A percentile compares a stretch with the other conserved stretches of the same genome.
Conservation (phyloP, 1,140 invertebrate genomes). For the Achatina immaculata region DNA sequence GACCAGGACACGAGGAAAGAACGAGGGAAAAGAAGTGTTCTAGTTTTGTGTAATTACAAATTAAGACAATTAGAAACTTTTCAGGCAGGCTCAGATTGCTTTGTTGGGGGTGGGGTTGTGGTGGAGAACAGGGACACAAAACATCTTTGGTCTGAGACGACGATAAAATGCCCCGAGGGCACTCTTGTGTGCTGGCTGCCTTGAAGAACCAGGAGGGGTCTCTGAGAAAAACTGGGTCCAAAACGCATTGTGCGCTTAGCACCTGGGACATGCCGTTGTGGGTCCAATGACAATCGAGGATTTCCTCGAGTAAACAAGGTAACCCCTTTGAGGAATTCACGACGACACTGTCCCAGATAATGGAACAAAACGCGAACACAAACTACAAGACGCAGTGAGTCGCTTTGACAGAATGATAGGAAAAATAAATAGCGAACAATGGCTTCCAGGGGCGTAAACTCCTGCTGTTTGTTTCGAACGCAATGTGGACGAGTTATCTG, state of each 20-base stretch:
- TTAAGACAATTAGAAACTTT: neutral
- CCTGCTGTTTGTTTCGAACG: too few species aligned
- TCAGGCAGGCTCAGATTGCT: neutral
- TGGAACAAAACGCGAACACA: too few species aligned
- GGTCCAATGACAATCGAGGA: too few species aligned
- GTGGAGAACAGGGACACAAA: neutral
- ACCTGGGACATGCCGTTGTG: neutral
- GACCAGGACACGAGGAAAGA: neutral
- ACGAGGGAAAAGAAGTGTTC: neutral
- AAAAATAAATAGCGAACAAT: too few species aligned
- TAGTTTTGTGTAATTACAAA: neutral
- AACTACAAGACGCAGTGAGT: too few species aligned
- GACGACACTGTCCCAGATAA: too few species aligned
- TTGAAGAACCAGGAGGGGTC: neutral
- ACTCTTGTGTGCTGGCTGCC: neutral
- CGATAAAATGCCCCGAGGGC: neutral
- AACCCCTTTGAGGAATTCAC: too few species aligned
- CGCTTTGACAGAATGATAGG: too few species aligned
- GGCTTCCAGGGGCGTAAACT: too few species aligned
- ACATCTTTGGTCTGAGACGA: neutral
- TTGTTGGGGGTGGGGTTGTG: too few species aligned
- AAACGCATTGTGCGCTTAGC: neutral
- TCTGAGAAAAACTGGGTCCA: neutral
- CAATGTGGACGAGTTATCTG: too few species aligned
- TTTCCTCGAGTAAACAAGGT: too few species aligned